Base-by-base conservation (phyloP, 2,113 vertebrate species). In the Vidua chalybeata region DNA sequence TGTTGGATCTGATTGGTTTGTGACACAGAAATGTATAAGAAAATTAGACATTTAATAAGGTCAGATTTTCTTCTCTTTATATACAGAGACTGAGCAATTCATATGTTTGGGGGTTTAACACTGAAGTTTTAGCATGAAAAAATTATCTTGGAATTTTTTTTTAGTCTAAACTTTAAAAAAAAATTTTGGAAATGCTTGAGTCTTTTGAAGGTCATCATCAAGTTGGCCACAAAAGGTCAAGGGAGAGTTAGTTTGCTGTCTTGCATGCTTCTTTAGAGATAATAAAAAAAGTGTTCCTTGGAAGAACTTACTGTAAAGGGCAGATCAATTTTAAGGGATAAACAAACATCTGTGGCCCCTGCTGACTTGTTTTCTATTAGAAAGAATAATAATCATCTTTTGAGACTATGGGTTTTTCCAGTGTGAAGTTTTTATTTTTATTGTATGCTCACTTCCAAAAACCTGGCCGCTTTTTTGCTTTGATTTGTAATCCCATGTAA, bases 321-420 rank as follows among this genome's bases (percentile, higher is more conserved):
- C 96, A 78, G 95, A 97, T 89, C 85, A 96, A 97, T 98, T 97
- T 96, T 87, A 85, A 84, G 58, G 55, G 88, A 84, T 95, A 96
- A 96, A 96, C 81, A 97, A 97, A 98, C 77, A 93, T 54, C 93
- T 96, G 84, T 80, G 80, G 83, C 97, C 94, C 92, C 89, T 83
- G 51, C 46, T 92, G 96, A 94, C 96, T 96, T 93, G 39, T 94
- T 97, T 96, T 94, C 74, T 94, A 35, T 91, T 93, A 89, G 45
- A 41, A 95, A 94, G 83, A 92, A 88, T 74, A 95, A 94, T 71
- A 95, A 64, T 80, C 7, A 39, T 94, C 73, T 89, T 81, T 71
- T 72, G 59, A 87, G 83, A 79, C 49, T 79, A 52, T 2, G 59
- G 59, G 54, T 75, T 90, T 88, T 84, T 90, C 83, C 84, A 79